Evolutionary conservation across 2,888 invertebrate genomes (phyloP), one percentile per base, ranked within the genome.

Genomic region (Tiphia femorata): DNA sequence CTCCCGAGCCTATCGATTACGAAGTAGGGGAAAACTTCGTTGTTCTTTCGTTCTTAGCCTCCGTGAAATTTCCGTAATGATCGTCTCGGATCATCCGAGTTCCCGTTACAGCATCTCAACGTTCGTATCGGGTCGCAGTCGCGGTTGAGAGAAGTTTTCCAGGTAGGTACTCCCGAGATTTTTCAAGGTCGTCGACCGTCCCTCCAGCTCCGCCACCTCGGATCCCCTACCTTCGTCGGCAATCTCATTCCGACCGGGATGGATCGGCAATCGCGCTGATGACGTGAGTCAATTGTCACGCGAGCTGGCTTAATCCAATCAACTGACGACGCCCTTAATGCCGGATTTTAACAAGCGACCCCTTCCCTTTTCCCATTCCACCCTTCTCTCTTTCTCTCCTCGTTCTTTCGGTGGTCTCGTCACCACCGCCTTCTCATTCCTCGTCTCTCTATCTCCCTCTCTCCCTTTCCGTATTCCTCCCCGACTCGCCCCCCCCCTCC

Each of bases 241-340:
- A 25, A 35, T 23, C 25, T 49, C 14, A 23, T 69, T 51, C 37
- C 29, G 50, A 43, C 57, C 33, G 67, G 55, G 61, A n/a, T n/a
- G n/a, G n/a, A 68, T 58, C 64, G 61, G 49, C 62, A 58, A 66
- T 66, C 55, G 41, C 58, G 54, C 67, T 70, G 70, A 70, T 64
- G 69, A 73, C 70, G 72, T 73, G 74, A 75, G 73, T 77, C 77
- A 76, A 77, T 77, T 77, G 77, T 76, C 73, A 75, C 73, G 73
- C 73, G 71, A 73, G 64, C 72, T 67, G 75, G 60, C 69, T 76
- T 73, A 76, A 78, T 78, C 77, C 77, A 75, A 78, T 78, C 70
- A 66, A 62, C 68, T 63, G 64, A 64, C 72, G 75, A 70, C 71
- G 75, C 73, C 63, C 70, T 70, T 70, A 70, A 70, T 70, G 54